These are phyloP conservation scores for Hippoglossus hippoglossus DNA, from an alignment of 2,797 vertebrate species.

Conservation along the genomic window DNA sequence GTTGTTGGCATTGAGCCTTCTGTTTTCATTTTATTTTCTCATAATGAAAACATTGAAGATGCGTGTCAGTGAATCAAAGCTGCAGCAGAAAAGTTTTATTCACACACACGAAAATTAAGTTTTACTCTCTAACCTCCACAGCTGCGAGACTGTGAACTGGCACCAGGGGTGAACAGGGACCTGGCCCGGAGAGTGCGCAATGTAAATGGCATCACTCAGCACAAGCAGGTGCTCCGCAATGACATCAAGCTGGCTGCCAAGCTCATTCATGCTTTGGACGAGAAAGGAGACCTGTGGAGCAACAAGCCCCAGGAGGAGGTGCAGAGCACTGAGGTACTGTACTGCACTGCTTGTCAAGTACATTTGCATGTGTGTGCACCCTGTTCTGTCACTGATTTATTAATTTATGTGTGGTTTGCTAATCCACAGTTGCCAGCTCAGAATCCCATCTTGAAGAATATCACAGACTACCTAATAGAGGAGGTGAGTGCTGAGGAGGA, in stretches of 20 bases:
- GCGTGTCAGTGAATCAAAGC: not conserved
- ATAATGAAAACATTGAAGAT: not conserved
- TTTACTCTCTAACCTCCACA: slow-evolving; percentile 57
- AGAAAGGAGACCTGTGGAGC: slow-evolving; percentile 90
- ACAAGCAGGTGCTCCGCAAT: slow-evolving; percentile 93
- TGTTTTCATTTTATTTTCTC: not conserved
- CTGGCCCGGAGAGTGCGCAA: slow-evolving; percentile 90
- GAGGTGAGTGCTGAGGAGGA: slow-evolving; percentile 96
- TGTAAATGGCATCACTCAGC: slow-evolving; percentile 92
- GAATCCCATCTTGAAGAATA: slow-evolving; percentile 94
- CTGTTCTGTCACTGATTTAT: not conserved
- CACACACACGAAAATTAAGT: not conserved
- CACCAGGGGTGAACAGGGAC: slow-evolving; percentile 92
- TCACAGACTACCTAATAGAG: slow-evolving; percentile 95
- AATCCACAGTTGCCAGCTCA: slow-evolving; percentile 82
- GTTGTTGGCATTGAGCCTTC: not conserved
- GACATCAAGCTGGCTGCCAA: slow-evolving; percentile 95
- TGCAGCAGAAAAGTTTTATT: not conserved
- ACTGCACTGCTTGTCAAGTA: not conserved
- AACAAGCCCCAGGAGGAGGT: slow-evolving; percentile 76
- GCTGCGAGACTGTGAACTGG: slow-evolving; percentile 94
- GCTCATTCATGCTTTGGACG: slow-evolving; percentile 91
- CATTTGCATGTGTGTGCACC: too few relatives aligned
- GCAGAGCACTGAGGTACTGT: slow-evolving; percentile 71
- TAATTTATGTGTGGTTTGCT: not conserved